Conservation (phyloP, 2,888 invertebrate genomes). For the Hypercompe scribonia region DNA sequence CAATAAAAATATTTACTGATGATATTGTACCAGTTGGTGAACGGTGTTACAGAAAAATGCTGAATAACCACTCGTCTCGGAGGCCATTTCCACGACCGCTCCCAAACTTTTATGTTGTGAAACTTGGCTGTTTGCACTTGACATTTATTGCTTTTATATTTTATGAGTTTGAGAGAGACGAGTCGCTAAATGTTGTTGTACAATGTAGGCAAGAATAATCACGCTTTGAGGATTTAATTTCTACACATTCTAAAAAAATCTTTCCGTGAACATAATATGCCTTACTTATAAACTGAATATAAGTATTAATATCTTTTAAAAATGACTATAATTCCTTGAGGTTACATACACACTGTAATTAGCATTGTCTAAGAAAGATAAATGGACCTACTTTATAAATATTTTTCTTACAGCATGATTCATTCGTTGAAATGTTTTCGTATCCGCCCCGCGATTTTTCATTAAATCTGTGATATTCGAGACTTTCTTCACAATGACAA, state of each 20-base stretch:
- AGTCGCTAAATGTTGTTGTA: slow-evolving; percentile 66
- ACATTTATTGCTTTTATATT: slow-evolving; percentile 82
- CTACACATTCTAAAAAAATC: neutral
- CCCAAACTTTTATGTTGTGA: slow-evolving; percentile 79
- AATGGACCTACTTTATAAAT: neutral
- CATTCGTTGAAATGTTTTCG: neutral
- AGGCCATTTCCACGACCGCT: slow-evolving; percentile 65
- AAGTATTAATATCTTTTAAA: neutral
- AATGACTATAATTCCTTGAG: neutral
- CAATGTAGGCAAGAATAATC: slow-evolving; percentile 48
- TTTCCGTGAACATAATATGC: neutral
- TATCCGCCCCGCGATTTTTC: neutral
- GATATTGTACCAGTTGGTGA: slow-evolving; percentile 38
- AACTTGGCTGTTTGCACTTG: slow-evolving; percentile 79
- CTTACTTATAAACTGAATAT: neutral
- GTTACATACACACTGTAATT: neutral
- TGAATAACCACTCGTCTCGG: slow-evolving; percentile 66
- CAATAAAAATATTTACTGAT: slow-evolving; percentile 16
- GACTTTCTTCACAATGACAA: neutral
- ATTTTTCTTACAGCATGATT: neutral
- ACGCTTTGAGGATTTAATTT: slow-evolving; percentile 12
- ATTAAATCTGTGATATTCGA: no score
- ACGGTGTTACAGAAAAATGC: slow-evolving; percentile 70
- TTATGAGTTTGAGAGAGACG: slow-evolving; percentile 71
- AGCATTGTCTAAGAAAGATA: no score